Evolutionary conservation across 1,140 invertebrate genomes (phyloP).

Genomic region (Dendrolimus punctatus): DNA sequence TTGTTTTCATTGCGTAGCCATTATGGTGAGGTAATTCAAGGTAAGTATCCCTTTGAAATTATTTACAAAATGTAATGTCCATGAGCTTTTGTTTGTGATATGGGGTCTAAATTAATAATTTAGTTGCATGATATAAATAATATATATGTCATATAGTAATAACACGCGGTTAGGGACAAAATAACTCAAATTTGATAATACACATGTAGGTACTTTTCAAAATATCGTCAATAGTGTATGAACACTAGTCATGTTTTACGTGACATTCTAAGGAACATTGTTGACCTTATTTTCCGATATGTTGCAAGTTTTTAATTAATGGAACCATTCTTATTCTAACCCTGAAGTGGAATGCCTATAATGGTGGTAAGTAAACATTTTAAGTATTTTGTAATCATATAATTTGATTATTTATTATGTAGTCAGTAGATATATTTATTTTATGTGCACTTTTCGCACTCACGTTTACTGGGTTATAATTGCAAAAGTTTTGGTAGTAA

Average conservation of each 20-base stretch:
- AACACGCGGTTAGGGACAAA: constrained; percentile 3
- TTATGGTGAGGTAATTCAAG: constrained; percentile 59
- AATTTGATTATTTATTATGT: too few species aligned
- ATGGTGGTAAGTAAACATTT: constrained; percentile 39
- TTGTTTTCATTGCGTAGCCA: constrained; percentile 54
- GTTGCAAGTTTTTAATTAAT: constrained; percentile 2
- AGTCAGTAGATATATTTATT: constrained; percentile 16
- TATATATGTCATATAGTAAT: constrained; percentile 11
- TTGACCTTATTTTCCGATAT: too few species aligned
- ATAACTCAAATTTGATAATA: too few species aligned
- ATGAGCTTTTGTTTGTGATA: constrained; percentile 40
- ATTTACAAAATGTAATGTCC: constrained; percentile 13
- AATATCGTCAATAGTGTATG: too few species aligned
- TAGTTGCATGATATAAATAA: constrained; percentile 36
- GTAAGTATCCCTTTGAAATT: constrained; percentile 42
- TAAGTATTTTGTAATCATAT: constrained; percentile 23
- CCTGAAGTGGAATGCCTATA: constrained; percentile 26
- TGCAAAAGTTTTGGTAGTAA: constrained; percentile 8
- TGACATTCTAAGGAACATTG: too few species aligned
- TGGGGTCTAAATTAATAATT: constrained; percentile 31
- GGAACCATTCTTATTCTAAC: constrained; percentile 15
- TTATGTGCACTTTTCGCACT: constrained; percentile 27
- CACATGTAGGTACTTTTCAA: too few species aligned
- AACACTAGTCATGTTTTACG: too few species aligned
- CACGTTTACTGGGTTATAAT: constrained; percentile 11